Evolutionary conservation across 2,888 invertebrate genomes (phyloP).

Genomic region (Xanthorhoe designata): DNA sequence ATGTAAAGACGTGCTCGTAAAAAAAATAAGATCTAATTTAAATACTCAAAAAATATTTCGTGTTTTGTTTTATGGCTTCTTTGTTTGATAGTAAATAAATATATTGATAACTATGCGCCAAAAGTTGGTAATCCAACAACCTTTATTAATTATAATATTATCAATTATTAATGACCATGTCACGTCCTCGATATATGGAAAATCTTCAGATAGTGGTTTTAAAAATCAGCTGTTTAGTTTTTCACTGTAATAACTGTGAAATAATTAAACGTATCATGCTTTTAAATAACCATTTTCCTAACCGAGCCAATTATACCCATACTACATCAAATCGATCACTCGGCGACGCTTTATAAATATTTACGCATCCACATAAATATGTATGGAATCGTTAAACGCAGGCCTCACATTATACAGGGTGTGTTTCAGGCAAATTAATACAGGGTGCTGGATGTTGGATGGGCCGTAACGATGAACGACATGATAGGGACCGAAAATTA

Average conservation of each 20-base stretch:
- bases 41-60: no score
- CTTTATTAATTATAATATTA: no score
- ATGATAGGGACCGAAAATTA: conserved; percentile 36
- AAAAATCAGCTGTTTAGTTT: neutral
- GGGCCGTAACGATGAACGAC: conserved; percentile 41
- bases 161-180: no score
- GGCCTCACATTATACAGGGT: conserved; percentile 46
- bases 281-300: conserved; percentile 14
- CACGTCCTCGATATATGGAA: no score
- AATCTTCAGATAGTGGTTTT: no score
- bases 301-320: conserved; percentile 28
- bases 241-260: neutral
- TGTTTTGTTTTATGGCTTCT: no score
- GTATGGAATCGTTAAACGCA: conserved; percentile 48
- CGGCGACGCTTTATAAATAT: conserved; percentile 44
- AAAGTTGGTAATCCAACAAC: no score
- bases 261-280: neutral
- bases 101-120: no score
- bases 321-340: conserved; percentile 42
- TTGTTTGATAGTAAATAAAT: no score
- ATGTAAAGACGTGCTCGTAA: no score
- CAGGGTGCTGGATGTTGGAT: conserved; percentile 42
- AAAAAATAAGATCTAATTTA: no score
- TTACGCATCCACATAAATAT: conserved; percentile 43
- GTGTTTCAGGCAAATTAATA: conserved; percentile 48